Base-by-base conservation (phyloP, 1,140 invertebrate species). In the Papilio aristodemus region DNA sequence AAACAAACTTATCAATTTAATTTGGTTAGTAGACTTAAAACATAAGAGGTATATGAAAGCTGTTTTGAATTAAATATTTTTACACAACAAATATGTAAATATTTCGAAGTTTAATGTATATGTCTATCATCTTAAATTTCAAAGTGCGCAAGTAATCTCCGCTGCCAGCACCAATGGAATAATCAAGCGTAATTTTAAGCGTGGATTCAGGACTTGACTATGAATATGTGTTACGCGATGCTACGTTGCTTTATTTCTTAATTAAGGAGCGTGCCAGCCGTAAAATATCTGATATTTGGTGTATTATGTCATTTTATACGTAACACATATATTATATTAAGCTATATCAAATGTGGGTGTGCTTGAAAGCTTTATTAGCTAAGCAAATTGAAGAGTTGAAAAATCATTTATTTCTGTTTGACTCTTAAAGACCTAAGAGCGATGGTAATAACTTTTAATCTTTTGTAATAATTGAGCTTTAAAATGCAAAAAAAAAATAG, bases 221-320 rank as follows among this genome's bases (percentile, higher is more conserved):
- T 46, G 17, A 46, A 46, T 46, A 46, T 46, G 43, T 46, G 17
- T 17, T 17, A 19, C 6, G 8, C n/a, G n/a, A n/a, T n/a, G n/a
- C n/a, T n/a, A n/a, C 43, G 43, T 46, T 46, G 17, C 17, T 46
- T 46, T 46, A 46, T 46, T 46, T 46, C 43, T 19, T 46, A 46
- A 46, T 46, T 46, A 46, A 46, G 43, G 17, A 7, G 17, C 43
- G 8, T 22, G 17, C n/a, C 43, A 9, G 43, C 17, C 43, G 43
- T 46, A 46, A 46, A 46, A 46, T 46, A 46, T 46, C 17, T 19
- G 43, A 46, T 46, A 7, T 22, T 46, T 0, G 43, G 3, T 19
- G 43, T 7, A 2, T 46, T 46, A 46, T 46, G 10, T 46, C 17
- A 19, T 46, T n/a, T n/a, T n/a, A n/a, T n/a, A n/a, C n/a, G n/a